phyloP scores from a whole-genome alignment of 2,888 invertebrate genomes.

The Amphimallon solstitiale region DNA sequence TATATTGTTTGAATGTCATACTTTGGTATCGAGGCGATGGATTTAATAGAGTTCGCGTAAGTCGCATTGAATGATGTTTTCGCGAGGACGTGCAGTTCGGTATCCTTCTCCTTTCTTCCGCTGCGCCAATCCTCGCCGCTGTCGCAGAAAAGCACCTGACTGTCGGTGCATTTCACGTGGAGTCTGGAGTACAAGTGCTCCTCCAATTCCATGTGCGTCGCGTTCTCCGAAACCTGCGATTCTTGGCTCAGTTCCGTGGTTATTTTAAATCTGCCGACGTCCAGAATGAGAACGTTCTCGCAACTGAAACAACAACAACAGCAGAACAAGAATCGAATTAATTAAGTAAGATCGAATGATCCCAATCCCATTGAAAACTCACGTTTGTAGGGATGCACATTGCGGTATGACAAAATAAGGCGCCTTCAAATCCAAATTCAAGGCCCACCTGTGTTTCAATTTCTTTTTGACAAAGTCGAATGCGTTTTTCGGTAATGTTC shows the following conservation, averaged over 20 bases:
- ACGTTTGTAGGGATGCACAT: constrained; percentile 76
- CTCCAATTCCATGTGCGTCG: constrained; percentile 84
- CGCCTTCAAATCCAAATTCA: constrained; percentile 80
- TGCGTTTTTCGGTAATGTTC: constrained; percentile 44
- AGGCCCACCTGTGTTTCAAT: constrained; percentile 57
- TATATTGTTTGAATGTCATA: constrained; percentile 47
- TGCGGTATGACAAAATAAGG: constrained; percentile 82
- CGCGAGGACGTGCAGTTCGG: constrained; percentile 78
- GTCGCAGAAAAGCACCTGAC: constrained; percentile 72
- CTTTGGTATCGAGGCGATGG: constrained; percentile 58
- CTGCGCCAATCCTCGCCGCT: constrained; percentile 80
- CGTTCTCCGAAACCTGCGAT: constrained; percentile 75
- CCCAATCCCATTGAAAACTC: constrained; percentile 45
- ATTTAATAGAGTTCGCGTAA: constrained; percentile 55
- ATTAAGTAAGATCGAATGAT: not conserved
- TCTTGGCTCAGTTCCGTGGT: constrained; percentile 79
- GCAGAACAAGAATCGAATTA: too few relatives aligned
- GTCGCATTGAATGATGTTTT: constrained; percentile 65
- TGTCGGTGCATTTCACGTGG: constrained; percentile 74
- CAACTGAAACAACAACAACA: constrained; percentile 67
- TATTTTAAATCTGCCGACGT: constrained; percentile 75
- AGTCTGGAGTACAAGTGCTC: constrained; percentile 82
- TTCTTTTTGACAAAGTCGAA: constrained; percentile 49
- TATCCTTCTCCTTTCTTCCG: constrained; percentile 74
- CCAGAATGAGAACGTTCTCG: constrained; percentile 76